Base-by-base conservation (phyloP, 2,113 vertebrate genomes). In the Ahaetulla prasina region DNA sequence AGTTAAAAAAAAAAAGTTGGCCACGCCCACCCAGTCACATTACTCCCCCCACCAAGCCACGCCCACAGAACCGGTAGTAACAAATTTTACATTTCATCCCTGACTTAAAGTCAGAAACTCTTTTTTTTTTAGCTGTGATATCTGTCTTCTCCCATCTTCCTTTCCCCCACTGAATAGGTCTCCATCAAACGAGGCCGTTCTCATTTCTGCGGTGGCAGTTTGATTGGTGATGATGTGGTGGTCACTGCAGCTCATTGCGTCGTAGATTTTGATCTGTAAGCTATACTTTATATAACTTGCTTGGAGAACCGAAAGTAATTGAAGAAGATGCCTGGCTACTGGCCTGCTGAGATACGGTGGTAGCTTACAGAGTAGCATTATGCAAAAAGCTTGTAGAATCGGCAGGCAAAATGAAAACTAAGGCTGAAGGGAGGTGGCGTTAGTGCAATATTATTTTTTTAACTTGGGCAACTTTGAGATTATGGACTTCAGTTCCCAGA, bases 231-330 rank as follows among this genome's bases (percentile, higher is more conserved):
- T 39, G 55, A 90, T 0, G 0, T 55, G 89, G 57, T 92, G n/a
- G n/a, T 93, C 43, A 87, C 90, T 0, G 2, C 92, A 30, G 60
- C 89, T 89, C 54, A 52, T n/a, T 93, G 93, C 0, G 2, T 91
- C 6, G 39, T 86, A n/a, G 87, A 22, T 55, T 55, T 92, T 35
- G 50, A 92, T 91, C 49, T 57, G 88, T 92, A 92, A 93, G 93
- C 88, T 39, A 30, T 27, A 12, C 53, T 91, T 57, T n/a, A 60
- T 30, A 25, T 1, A 85, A 63, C 20, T 47, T 54, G 1, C 3
- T 47, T 80, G 74, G 74, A 80, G 74, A 3, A 25, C 14, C 22
- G 39, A 54, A 57, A 27, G 14, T 18, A 53, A 14, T 45, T 50
- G 2, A 5, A 20, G 30, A 52, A 25, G 47, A 47, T n/a, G 30